These are phyloP conservation scores for Torymus auratus DNA, from an alignment of 2,888 invertebrate species.

Conservation along the genomic window DNA sequence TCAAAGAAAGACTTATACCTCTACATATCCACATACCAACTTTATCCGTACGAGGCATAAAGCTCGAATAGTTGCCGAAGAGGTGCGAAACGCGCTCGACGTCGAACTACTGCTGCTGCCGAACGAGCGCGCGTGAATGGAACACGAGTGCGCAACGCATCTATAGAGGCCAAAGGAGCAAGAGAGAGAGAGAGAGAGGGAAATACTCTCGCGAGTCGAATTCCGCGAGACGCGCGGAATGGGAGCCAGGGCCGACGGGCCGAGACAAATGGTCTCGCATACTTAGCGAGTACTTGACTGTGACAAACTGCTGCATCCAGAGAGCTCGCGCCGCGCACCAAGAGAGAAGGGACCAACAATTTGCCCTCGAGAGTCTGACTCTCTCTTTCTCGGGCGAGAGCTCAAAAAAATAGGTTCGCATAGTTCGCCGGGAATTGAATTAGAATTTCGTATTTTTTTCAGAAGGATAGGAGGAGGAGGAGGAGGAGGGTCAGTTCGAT, in stretches of 20 bases:
- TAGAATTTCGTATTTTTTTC: slow-evolving; percentile 27
- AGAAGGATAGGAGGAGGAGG: neutral
- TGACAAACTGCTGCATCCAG: slow-evolving; percentile 71
- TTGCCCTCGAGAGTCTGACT: too few species aligned
- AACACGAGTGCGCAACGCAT: too few species aligned
- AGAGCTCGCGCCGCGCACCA: slow-evolving; percentile 6
- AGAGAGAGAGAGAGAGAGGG: neutral
- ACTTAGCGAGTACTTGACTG: slow-evolving; percentile 74
- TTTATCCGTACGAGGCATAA: neutral
- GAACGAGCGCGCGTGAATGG: too few species aligned
- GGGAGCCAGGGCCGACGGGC: slow-evolving; percentile 56
- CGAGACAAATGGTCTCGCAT: slow-evolving; percentile 74
- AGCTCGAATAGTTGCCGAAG: neutral
- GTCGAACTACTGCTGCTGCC: too few species aligned
- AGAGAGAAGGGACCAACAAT: slow-evolving; percentile 2
- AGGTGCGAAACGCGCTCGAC: neutral
- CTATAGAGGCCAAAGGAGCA: neutral
- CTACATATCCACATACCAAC: too few species aligned
- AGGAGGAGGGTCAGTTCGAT: too few species aligned
- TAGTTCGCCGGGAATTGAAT: slow-evolving; percentile 26
- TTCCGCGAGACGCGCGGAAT: slow-evolving; percentile 62
- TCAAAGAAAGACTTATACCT: too few species aligned
- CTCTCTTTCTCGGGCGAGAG: too few species aligned
- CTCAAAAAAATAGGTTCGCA: slow-evolving; percentile 12
- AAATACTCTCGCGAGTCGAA: slow-evolving; percentile 55